Evolutionary conservation across 1,140 invertebrate species (phyloP).

Genomic region (Camponotus vicinus): DNA sequence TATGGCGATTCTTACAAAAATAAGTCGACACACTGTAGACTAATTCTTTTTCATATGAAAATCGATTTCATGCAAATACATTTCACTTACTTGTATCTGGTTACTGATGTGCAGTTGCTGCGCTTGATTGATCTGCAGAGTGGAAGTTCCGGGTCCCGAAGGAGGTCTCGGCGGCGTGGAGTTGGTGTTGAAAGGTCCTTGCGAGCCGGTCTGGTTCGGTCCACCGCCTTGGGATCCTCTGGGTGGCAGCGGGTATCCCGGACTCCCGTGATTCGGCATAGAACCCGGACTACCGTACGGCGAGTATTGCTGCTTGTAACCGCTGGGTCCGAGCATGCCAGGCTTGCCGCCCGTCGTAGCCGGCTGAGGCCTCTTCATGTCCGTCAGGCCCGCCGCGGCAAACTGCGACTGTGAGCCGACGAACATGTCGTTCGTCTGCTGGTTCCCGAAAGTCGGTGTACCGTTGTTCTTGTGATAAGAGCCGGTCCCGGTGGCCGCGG

Average conservation of each 20-base stretch:
- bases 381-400: conserved; percentile 73
- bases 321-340: conserved; percentile 80
- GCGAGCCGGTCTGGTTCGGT: conserved; percentile 80
- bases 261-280: conserved; percentile 88
- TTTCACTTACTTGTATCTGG: conserved; percentile 90
- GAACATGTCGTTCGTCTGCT: conserved; percentile 84
- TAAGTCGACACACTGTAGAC: neutral
- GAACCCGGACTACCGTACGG: conserved; percentile 89
- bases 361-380: conserved; percentile 86
- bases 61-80: neutral
- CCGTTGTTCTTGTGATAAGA: conserved; percentile 85
- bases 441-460: conserved; percentile 81
- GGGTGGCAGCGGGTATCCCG: conserved; percentile 88
- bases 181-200: conserved; percentile 87
- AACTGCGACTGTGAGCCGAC: conserved; percentile 80
- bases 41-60: neutral
- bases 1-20: neutral
- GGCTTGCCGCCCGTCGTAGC: conserved; percentile 79
- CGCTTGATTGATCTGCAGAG: conserved; percentile 93
- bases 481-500: conserved; percentile 50
- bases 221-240: conserved; percentile 82
- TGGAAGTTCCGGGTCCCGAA: conserved; percentile 87
- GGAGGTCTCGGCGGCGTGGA: conserved; percentile 89
- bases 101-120: conserved; percentile 94
- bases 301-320: conserved; percentile 89